Percentiles rank a stretch among this genome's conserved stretches.
Evolutionary conservation across 2,797 vertebrate species (phyloP).

Genomic region (Trachops cirrhosus): DNA sequence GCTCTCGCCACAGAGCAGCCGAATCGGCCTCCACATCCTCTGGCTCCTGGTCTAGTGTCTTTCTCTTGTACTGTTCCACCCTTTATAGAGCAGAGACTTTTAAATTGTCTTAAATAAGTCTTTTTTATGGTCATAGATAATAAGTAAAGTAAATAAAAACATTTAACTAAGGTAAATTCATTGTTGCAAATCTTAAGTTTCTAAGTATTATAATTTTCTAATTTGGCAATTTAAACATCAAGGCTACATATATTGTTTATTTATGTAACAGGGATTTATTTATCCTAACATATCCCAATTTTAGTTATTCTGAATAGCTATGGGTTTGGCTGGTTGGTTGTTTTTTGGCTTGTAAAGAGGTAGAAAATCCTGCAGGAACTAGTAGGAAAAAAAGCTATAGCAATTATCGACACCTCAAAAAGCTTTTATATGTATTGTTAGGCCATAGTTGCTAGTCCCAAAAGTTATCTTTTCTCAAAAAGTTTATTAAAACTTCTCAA

Average conservation of each 20-base stretch:
- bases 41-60: not conserved
- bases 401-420: not conserved
- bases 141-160: not conserved
- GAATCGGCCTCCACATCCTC: not conserved
- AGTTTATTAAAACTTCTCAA: slow-evolving; percentile 21
- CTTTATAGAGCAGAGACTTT: not conserved
- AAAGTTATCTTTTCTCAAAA: slow-evolving; percentile 4
- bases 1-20: not conserved
- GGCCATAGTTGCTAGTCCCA: not conserved
- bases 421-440: not conserved
- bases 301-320: slow-evolving; percentile 31
- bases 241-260: not conserved
- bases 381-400: not conserved
- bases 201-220: not conserved
- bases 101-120: not conserved
- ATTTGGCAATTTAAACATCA: not conserved
- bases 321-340: not conserved
- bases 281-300: not conserved
- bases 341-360: not conserved
- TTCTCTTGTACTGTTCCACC: not conserved
- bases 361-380: not conserved
- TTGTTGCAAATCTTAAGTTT: not conserved
- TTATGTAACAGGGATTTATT: not conserved
- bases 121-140: not conserved
- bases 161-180: not conserved